Percentiles rank a stretch among this genome's conserved stretches.
Conservation (phyloP, 2,888 invertebrate species). For the Hymenopus coronatus region DNA sequence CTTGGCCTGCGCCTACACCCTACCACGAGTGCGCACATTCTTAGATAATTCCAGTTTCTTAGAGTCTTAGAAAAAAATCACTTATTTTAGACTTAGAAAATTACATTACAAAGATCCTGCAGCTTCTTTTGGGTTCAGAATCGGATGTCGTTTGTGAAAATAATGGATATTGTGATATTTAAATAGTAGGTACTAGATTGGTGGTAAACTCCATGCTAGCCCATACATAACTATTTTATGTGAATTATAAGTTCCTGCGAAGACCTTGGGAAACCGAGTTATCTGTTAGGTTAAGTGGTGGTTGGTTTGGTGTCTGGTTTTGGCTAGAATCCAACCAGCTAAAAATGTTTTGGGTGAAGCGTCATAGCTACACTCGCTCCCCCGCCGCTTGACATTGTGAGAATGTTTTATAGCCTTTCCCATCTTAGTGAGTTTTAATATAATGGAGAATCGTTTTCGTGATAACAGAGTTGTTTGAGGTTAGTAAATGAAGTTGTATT, state of each 20-base stretch:
- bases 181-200: background rate
- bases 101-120: background rate
- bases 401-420: background rate
- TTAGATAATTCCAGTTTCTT: no score
- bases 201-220: background rate
- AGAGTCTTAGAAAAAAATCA: background rate
- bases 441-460: background rate
- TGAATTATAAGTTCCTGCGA: background rate
- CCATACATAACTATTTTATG: background rate
- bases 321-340: background rate
- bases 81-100: background rate
- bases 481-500: background rate
- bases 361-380: background rate
- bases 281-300: background rate
- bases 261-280: background rate
- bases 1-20: no score
- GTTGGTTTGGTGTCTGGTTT: background rate
- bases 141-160: background rate
- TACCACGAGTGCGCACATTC: no score
- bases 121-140: background rate
- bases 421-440: background rate
- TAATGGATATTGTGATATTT: background rate
- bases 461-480: background rate
- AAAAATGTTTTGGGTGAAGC: background rate
- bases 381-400: background rate